phyloP scores from a whole-genome alignment of 2,113 vertebrate genomes.

The Macaca nemestrina region DNA sequence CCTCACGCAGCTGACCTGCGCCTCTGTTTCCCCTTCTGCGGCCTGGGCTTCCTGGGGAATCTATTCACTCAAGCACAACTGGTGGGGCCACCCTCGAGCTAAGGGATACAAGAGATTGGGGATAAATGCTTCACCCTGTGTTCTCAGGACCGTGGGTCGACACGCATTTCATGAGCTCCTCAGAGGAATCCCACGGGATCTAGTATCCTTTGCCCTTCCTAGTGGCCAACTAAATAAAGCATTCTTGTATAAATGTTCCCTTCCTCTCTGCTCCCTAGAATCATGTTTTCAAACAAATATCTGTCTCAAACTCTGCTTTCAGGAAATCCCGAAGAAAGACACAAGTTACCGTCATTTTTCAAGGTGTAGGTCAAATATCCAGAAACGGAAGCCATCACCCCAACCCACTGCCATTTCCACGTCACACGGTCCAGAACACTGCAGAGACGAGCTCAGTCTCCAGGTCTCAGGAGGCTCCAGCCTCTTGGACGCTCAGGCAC shows the following conservation, averaged over 20 bases:
- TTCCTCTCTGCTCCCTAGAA: background rate
- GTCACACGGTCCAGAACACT: accelerated
- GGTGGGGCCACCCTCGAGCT: background rate
- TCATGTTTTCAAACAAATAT: background rate
- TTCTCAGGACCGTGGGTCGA: background rate
- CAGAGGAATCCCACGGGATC: background rate
- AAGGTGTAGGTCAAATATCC: background rate
- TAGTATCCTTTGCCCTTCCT: accelerated
- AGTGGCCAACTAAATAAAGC: background rate
- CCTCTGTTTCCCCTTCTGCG: background rate
- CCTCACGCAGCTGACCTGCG: background rate
- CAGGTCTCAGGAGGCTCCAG: background rate
- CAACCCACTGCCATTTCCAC: background rate
- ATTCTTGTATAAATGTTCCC: background rate
- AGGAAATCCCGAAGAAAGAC: background rate
- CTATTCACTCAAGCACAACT: background rate
- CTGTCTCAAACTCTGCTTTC: background rate
- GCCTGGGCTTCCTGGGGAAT: background rate
- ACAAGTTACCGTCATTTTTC: background rate
- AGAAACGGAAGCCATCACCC: background rate
- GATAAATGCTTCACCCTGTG: background rate
- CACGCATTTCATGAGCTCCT: background rate
- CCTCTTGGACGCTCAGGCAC: background rate
- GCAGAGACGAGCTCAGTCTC: background rate
- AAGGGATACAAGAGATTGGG: background rate